Percentiles rank a stretch among this genome's conserved stretches.
phyloP scores from a whole-genome alignment of 92 coral and sea anemone species.

The Ricordea florida region DNA sequence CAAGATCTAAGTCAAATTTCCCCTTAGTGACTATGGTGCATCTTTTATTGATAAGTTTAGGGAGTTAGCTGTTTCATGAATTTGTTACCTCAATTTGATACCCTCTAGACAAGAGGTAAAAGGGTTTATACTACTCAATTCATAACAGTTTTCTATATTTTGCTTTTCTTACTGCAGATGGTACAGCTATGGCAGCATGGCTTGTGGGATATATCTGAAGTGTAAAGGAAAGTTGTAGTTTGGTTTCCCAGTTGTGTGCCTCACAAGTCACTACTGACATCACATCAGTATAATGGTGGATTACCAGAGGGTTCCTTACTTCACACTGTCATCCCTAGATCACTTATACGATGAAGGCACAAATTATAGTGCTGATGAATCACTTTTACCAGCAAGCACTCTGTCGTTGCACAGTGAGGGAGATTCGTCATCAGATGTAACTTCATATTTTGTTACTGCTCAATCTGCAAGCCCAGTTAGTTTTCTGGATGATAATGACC shows the following conservation, averaged over 20 bases:
- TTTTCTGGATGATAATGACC: not conserved
- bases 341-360: not conserved
- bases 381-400: constrained; percentile 66
- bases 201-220: too few relatives aligned
- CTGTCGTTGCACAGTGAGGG: constrained; percentile 56
- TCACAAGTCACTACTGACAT: not conserved
- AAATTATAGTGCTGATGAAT: constrained; percentile 51
- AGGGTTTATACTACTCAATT: too few relatives aligned
- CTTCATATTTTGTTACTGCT: constrained; percentile 17
- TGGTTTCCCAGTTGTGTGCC: not conserved
- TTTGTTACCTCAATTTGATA: too few relatives aligned
- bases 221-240: not conserved
- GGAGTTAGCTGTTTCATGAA: too few relatives aligned
- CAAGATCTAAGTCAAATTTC: too few relatives aligned
- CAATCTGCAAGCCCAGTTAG: constrained; percentile 12
- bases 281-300: constrained; percentile 19
- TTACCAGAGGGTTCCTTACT: not conserved
- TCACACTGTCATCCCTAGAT: not conserved
- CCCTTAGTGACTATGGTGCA: too few relatives aligned
- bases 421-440: constrained; percentile 53
- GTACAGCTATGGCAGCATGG: too few relatives aligned
- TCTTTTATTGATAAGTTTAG: too few relatives aligned
- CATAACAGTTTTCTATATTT: too few relatives aligned
- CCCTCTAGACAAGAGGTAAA: too few relatives aligned
- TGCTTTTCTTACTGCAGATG: too few relatives aligned